Evolutionary conservation across 1,140 invertebrate species (phyloP).

Genomic region (Drosophila cardini): DNA sequence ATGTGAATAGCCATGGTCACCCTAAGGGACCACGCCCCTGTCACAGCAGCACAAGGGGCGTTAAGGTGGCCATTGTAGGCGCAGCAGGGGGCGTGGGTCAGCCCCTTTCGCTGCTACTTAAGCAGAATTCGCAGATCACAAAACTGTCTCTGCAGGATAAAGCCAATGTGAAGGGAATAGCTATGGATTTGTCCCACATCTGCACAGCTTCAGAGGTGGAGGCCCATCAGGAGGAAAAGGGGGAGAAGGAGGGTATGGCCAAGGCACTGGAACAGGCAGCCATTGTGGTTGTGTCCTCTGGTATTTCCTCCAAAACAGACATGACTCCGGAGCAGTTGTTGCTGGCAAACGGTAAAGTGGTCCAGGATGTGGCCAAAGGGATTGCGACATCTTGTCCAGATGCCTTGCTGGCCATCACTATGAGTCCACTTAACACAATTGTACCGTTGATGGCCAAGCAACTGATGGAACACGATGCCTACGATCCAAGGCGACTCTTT

Average conservation of each 20-base stretch:
- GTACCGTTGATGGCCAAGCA: slow-evolving; percentile 93
- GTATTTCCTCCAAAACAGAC: slow-evolving; percentile 97
- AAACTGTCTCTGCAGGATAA: slow-evolving; percentile 93
- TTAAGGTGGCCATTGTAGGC: slow-evolving; percentile 92
- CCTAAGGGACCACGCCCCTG: too few relatives aligned
- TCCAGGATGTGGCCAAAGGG: slow-evolving; percentile 92
- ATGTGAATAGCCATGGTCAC: neutral
- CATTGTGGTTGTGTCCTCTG: slow-evolving; percentile 97
- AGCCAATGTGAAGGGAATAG: slow-evolving; percentile 91
- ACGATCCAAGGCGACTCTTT: slow-evolving; percentile 95
- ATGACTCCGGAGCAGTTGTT: slow-evolving; percentile 98
- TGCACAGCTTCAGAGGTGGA: slow-evolving; percentile 89
- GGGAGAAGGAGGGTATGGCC: slow-evolving; percentile 66
- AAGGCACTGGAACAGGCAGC: slow-evolving; percentile 85
- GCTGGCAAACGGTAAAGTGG: slow-evolving; percentile 98
- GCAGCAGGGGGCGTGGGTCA: slow-evolving; percentile 93
- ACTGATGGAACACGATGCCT: slow-evolving; percentile 76
- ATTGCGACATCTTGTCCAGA: slow-evolving; percentile 93
- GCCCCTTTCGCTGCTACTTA: slow-evolving; percentile 89
- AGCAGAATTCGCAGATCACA: slow-evolving; percentile 89
- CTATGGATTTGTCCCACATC: slow-evolving; percentile 94
- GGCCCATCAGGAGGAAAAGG: slow-evolving; percentile 87
- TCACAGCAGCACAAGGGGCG: neutral
- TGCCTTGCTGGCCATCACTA: slow-evolving; percentile 96
- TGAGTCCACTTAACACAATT: slow-evolving; percentile 98